Evolutionary conservation across 2,888 invertebrate species (phyloP), one percentile per base, ranked within the genome.

Genomic region (Melanostoma mellinum): DNA sequence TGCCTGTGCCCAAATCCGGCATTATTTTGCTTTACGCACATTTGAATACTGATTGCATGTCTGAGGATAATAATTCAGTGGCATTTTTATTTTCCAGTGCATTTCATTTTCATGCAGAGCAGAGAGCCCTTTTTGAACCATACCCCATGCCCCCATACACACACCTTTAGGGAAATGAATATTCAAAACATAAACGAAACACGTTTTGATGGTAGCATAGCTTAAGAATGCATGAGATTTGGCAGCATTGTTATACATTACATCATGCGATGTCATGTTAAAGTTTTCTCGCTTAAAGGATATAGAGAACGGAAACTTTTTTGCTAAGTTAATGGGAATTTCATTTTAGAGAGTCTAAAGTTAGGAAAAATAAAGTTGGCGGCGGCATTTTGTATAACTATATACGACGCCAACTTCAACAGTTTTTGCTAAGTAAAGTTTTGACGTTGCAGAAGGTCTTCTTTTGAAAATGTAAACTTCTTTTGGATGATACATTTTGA

Each of bases 41-140:
- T 84, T 74, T 78, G 44, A 78, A 78, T 78, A 74, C 63, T 48
- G 65, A 84, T 84, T 71, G 82, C 82, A 84, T 84, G 82, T 67
- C 73, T 74, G 44, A 78, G 78, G 58, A 74, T 74, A 73, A 84
- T 84, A 78, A 84, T 74, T 84, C 82, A 78, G 74, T 77, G 78
- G 78, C 65, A 69, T 63, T 82, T 82, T 82, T 74, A 84, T 78
- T 69, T 78, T 50, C 74, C 48, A 78, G 42, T 84, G 78, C 82
- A 82, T 78, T 69, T 82, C 82, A 69, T 82, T 78, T 69, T 82
- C 82, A 69, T 82, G 68, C 73, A 58, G 46, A 72, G 65, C 9
- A 10, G 35, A 10, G 10, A 33, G 20, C 20, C 20, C 20, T 20
- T 20, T 20, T 20, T 20, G 1, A 20, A 20, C 20, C 20, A 20